A percentile compares a stretch with the other conserved stretches of the same genome.
phyloP scores from a whole-genome alignment of 64 coral and sea anemone genomes.

The Acropora tenuis region DNA sequence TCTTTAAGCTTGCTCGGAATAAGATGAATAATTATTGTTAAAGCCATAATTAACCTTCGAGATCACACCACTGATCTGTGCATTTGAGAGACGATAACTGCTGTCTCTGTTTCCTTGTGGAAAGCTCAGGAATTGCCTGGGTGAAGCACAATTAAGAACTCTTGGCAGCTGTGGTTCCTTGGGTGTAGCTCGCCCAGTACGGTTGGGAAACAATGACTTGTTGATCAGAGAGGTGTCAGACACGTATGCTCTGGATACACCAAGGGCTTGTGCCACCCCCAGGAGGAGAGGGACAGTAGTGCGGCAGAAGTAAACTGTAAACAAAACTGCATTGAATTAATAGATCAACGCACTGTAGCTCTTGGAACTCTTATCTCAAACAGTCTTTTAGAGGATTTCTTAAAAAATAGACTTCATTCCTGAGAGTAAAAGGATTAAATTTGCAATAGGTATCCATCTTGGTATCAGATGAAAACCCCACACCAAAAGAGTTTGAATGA shows the following conservation, averaged over 20 bases:
- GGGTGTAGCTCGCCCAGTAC: neutral
- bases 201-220: conserved; percentile 63
- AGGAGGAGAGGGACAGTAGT: conserved; percentile 84
- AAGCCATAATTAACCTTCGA: conserved; percentile 6
- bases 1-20: too few relatives aligned
- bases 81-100: conserved; percentile 22
- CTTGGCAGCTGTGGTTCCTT: conserved; percentile 10
- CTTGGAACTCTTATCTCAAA: too few relatives aligned
- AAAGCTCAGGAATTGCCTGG: conserved; percentile 34
- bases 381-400: too few relatives aligned
- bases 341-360: neutral
- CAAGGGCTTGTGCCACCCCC: conserved; percentile 88
- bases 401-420: too few relatives aligned
- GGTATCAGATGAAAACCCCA: too few relatives aligned
- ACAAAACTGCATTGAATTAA: neutral
- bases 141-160: conserved; percentile 4
- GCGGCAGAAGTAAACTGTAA: conserved; percentile 67
- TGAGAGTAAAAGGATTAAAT: too few relatives aligned
- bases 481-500: too few relatives aligned
- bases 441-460: too few relatives aligned
- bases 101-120: conserved; percentile 35
- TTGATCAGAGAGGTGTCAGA: conserved; percentile 57
- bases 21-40: neutral
- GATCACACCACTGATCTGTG: conserved; percentile 10
- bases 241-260: conserved; percentile 69